These are phyloP conservation scores for Caenorhabditis wallacei DNA, from an alignment of 2,888 invertebrate genomes.

Conservation along the genomic window DNA sequence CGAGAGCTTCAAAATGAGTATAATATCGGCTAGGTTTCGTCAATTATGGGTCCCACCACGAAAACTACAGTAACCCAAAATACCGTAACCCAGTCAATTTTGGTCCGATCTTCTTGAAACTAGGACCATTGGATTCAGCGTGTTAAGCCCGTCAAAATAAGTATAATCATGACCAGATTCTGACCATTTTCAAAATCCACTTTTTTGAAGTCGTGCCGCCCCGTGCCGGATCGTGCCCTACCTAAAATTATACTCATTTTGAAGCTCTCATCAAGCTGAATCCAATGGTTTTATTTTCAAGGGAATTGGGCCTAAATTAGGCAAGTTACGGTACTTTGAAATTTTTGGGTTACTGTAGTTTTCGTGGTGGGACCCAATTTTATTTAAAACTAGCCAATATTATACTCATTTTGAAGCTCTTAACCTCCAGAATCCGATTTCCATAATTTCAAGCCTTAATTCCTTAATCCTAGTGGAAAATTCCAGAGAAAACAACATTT, in stretches of 20 bases:
- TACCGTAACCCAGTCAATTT: conserved; percentile 14
- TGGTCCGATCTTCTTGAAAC: neutral
- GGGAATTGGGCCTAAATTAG: no score
- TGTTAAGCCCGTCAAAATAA: neutral
- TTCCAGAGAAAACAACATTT: conserved; percentile 19
- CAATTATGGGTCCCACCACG: no score
- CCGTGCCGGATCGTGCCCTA: no score
- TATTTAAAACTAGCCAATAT: neutral
- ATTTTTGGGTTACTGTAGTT: neutral
- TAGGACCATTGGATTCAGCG: neutral
- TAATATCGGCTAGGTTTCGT: no score
- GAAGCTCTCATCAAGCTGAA: no score
- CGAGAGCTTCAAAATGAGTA: no score
- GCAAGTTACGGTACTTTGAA: no score
- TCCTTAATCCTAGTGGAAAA: neutral
- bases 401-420: neutral
- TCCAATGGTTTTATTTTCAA: no score
- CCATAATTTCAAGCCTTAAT: neutral
- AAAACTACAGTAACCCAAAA: neutral
- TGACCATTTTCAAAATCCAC: no score
- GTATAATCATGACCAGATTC: neutral
- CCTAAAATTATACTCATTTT: no score
- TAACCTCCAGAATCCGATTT: neutral
- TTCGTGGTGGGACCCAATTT: neutral
- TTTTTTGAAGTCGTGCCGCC: no score